phyloP scores from a whole-genome alignment of 2,797 vertebrate genomes.

The Bovichtus variegatus region DNA sequence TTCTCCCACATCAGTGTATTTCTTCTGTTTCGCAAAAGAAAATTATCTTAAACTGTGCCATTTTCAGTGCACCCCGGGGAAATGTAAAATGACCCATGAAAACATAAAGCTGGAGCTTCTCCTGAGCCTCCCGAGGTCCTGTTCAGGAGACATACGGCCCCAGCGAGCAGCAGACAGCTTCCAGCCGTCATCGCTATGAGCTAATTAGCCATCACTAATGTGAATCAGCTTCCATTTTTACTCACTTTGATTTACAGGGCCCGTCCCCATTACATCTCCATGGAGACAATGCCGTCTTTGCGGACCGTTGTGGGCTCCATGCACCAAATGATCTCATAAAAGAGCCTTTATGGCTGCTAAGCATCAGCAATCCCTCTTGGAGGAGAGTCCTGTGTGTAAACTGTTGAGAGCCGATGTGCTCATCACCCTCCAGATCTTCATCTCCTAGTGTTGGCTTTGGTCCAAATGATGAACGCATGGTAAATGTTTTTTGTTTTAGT shows the following conservation, averaged over 20 bases:
- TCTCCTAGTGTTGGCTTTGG: slow-evolving; percentile 5
- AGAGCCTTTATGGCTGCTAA: slow-evolving; percentile 50
- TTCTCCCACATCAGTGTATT: slow-evolving; percentile 41
- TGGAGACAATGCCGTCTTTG: slow-evolving; percentile 69
- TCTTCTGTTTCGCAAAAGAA: slow-evolving; percentile 40
- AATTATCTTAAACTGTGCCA: slow-evolving; percentile 42
- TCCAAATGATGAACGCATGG: not conserved
- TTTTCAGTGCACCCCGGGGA: slow-evolving; percentile 55
- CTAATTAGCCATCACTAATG: slow-evolving; percentile 86
- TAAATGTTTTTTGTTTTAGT: slow-evolving; percentile 11
- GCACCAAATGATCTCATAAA: slow-evolving; percentile 67
- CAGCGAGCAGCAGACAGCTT: slow-evolving; percentile 48
- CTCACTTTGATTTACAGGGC: slow-evolving; percentile 74
- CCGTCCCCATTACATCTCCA: slow-evolving; percentile 63
- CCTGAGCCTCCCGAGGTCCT: slow-evolving; percentile 27
- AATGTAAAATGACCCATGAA: slow-evolving; percentile 71
- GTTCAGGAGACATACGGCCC: slow-evolving; percentile 55
- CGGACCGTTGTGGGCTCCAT: slow-evolving; percentile 49
- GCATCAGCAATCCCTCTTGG: slow-evolving; percentile 28
- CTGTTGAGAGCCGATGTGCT: slow-evolving; percentile 41
- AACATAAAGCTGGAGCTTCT: slow-evolving; percentile 52
- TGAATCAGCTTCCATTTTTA: slow-evolving; percentile 78
- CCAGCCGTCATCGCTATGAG: slow-evolving; percentile 66
- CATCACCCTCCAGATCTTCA: slow-evolving; percentile 9
- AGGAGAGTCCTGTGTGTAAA: slow-evolving; percentile 23